Conservation (phyloP, 2,888 invertebrate species). For the Sarcophaga subvicina region DNA sequence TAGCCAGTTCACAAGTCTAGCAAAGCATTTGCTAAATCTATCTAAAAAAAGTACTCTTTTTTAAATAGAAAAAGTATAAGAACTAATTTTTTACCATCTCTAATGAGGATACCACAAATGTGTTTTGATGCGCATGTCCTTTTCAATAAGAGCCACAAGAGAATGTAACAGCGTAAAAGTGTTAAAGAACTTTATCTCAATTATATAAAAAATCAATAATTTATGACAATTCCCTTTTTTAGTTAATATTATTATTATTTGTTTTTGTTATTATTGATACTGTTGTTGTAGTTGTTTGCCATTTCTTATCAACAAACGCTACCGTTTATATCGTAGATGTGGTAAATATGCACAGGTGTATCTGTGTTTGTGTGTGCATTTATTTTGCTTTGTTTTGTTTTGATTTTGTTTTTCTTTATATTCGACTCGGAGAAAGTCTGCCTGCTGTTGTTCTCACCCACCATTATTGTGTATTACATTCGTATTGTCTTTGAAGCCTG, state of each 20-base stretch:
- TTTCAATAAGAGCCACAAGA: constrained; percentile 2
- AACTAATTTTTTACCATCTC: neutral
- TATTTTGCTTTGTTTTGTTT: constrained; percentile 17
- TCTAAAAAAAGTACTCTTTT: no score
- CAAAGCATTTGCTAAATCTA: no score
- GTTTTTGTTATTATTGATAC: constrained; percentile 19
- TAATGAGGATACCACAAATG: neutral
- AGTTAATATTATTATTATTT: constrained; percentile 22
- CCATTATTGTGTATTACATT: neutral
- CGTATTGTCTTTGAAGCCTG: constrained; percentile 59
- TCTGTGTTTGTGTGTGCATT: constrained; percentile 24
- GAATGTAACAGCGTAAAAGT: neutral
- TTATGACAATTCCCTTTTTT: constrained; percentile 53
- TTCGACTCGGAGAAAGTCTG: constrained; percentile 27
- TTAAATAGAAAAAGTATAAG: neutral
- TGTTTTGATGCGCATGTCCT: constrained; percentile 58
- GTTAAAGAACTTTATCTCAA: constrained; percentile 38
- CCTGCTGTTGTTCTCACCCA: neutral
- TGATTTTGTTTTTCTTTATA: constrained; percentile 13
- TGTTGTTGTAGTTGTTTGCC: constrained; percentile 19
- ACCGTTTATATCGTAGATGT: constrained; percentile 25
- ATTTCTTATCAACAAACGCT: constrained; percentile 5
- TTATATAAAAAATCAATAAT: constrained; percentile 67
- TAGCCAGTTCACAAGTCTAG: no score
- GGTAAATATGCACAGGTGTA: constrained; percentile 40